Base-by-base conservation (phyloP, 2,797 vertebrate species). In the Austrolebias charrua region DNA sequence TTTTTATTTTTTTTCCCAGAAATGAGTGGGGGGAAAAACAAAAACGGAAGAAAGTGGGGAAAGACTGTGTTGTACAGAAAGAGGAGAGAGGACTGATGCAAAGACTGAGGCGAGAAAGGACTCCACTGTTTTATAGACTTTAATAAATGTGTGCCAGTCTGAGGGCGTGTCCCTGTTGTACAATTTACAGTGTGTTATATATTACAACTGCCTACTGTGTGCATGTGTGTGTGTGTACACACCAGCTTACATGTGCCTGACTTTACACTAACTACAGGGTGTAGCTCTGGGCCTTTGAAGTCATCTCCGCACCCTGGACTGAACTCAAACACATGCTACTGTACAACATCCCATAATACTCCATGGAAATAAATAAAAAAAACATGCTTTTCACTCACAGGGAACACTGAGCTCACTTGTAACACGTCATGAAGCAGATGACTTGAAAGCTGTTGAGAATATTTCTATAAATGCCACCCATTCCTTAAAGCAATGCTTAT, bases 261-360 rank as follows among this genome's bases (percentile, higher is more conserved):
- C 62, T 83, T 82, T 64, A 80, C 56, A 18, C 78, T 66, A 83
- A 90, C 86, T 85, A 87, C 85, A 88, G 90, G 90, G 88, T 88
- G 86, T 85, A 86, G 76, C 76, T 66, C 29, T 51, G 51, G 38
- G 68, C 58, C 81, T 88, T 89, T 90, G 86, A 90, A 88, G 78
- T 74, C 59, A 0, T 69, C 75, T 48, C 72, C 60, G 55, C 81
- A 84, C 78, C 68, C 76, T 56, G 71, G 40, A 66, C 73, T 77
- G 63, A 73, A 73, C 81, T 72, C 75, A 79, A 83, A 88, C 79
- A 67, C 80, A 73, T 69, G 71, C 87, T 80, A 79, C 88, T 61
- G 76, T 82, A 78, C 63, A 43, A 16, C 43, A 54, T 55, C 70
- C 71, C 52, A 16, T 40, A 82, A 69, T 63, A 81, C 73, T 64